Evolutionary conservation across 2,888 invertebrate species (phyloP).

Genomic region (Melanargia galathea): DNA sequence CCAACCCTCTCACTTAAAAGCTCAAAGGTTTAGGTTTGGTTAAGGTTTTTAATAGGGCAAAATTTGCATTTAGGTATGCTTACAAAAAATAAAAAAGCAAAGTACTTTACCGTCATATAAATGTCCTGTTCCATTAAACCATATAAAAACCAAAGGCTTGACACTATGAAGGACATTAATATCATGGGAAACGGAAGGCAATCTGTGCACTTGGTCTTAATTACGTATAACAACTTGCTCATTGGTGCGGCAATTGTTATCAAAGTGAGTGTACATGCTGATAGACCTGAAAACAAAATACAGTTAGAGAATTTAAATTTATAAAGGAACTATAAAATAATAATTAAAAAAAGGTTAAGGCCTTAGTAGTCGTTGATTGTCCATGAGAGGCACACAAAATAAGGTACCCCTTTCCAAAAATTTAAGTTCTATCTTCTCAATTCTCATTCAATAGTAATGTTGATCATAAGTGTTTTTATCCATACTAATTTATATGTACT

Average conservation of each 20-base stretch:
- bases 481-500: no score
- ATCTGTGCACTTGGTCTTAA: constrained; percentile 90
- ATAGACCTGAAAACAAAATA: constrained; percentile 71
- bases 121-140: constrained; percentile 89
- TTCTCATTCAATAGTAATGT: no score
- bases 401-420: no score
- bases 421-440: no score
- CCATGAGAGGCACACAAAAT: no score
- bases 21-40: no score
- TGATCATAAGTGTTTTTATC: no score
- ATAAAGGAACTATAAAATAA: neutral
- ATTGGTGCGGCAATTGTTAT: constrained; percentile 92
- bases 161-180: constrained; percentile 90
- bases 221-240: constrained; percentile 89
- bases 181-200: constrained; percentile 94
- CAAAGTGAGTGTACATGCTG: constrained; percentile 88
- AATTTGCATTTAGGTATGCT: neutral
- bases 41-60: no score
- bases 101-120: constrained; percentile 86
- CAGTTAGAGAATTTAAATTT: neutral
- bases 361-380: no score
- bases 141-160: constrained; percentile 92
- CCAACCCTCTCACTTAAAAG: no score
- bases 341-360: no score
- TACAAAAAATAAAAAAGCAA: neutral